These are phyloP conservation scores for Opisthocomus hoazin DNA, from an alignment of 2,113 vertebrate species.

Conservation along the genomic window DNA sequence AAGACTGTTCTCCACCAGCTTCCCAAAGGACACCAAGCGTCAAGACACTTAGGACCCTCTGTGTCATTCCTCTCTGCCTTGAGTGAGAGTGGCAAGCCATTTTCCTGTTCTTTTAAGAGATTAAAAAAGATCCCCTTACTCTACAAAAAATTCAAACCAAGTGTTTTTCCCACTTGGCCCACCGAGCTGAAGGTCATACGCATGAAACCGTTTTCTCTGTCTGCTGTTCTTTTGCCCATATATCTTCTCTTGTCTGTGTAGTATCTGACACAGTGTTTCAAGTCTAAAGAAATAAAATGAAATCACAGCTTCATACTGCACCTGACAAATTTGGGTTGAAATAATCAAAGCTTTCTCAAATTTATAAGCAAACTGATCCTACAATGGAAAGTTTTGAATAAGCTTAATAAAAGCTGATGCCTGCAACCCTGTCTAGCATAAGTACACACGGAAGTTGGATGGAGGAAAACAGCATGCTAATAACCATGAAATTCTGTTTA, in stretches of 20 bases:
- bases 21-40: neutral
- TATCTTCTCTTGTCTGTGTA: neutral
- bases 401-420: constrained; percentile 21
- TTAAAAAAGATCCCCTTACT: neutral
- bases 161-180: neutral
- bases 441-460: neutral
- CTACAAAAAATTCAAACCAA: neutral
- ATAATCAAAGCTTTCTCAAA: constrained; percentile 21
- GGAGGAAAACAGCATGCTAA: constrained; percentile 5
- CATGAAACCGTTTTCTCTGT: neutral
- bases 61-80: neutral
- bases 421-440: neutral
- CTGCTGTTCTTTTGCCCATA: neutral
- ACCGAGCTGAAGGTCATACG: neutral
- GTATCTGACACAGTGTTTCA: neutral
- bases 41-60: neutral
- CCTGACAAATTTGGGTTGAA: neutral
- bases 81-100: neutral
- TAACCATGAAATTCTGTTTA: constrained; percentile 36
- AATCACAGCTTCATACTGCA: neutral
- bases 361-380: neutral
- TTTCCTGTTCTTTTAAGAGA: neutral
- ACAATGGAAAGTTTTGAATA: neutral
- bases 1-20: neutral
- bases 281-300: neutral